Conservation (phyloP, 2,113 vertebrate genomes). For the Arvicanthis niloticus region DNA sequence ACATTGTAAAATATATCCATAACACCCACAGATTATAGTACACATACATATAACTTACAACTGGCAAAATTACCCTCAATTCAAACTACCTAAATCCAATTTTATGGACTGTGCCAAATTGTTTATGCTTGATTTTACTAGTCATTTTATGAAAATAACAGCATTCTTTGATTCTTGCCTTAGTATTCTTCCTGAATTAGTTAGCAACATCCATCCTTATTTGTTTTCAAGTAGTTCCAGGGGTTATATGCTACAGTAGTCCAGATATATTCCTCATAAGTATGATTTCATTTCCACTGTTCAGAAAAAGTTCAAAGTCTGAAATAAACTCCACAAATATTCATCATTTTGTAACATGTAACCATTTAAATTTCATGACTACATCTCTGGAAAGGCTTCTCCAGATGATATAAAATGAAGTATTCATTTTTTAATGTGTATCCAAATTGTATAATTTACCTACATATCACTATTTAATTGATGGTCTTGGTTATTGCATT, state of each 20-base stretch:
- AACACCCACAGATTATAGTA: neutral
- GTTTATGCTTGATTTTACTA: neutral
- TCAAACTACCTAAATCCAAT: neutral
- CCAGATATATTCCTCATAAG: accelerated
- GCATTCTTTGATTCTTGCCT: neutral
- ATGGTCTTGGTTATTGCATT: neutral
- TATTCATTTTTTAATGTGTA: too few species aligned
- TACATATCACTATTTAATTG: accelerated
- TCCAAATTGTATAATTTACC: too few species aligned
- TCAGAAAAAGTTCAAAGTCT: neutral
- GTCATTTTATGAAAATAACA: neutral
- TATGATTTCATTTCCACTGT: neutral
- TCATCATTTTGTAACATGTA: neutral
- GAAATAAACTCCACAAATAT: neutral
- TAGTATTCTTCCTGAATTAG: neutral
- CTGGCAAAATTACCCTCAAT: neutral
- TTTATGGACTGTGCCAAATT: neutral
- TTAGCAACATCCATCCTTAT: neutral
- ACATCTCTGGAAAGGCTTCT: neutral
- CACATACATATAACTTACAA: neutral
- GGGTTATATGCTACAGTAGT: neutral
- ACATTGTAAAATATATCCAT: neutral
- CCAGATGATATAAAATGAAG: neutral
- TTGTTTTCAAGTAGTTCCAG: neutral
- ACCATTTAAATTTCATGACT: neutral